These are phyloP conservation scores for Apeira syringaria DNA, from an alignment of 2,888 invertebrate genomes.

Conservation along the genomic window DNA sequence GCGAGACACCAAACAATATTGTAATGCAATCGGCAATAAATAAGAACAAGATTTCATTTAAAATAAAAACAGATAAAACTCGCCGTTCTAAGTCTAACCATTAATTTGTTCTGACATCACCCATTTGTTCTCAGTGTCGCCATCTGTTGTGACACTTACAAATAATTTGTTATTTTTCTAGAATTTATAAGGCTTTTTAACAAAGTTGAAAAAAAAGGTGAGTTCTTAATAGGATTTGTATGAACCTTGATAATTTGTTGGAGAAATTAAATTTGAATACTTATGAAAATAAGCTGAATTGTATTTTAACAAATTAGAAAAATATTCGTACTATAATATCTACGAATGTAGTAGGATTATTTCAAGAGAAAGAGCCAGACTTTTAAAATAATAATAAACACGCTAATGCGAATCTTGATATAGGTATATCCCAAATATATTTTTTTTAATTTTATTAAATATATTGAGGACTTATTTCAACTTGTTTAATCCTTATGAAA, in stretches of 20 bases:
- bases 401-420: no score
- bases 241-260: slow-evolving; percentile 1
- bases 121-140: slow-evolving; percentile 5
- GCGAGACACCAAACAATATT: no score
- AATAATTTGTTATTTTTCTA: slow-evolving; percentile 10
- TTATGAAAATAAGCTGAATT: neutral
- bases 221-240: slow-evolving; percentile 1
- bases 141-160: slow-evolving; percentile 8
- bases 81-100: neutral
- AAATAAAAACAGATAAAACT: neutral
- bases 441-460: no score
- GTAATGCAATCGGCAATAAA: no score
- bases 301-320: no score
- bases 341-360: no score
- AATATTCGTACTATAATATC: no score
- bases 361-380: no score
- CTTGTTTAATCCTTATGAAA: no score
- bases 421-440: no score
- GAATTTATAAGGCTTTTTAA: slow-evolving; percentile 6
- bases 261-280: slow-evolving; percentile 6
- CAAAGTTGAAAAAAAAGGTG: neutral
- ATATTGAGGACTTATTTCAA: no score
- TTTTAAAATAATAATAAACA: no score
- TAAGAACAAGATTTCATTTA: neutral
- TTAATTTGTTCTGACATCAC: slow-evolving; percentile 2